These are phyloP conservation scores for Rhegmatorhina hoffmannsi DNA, from an alignment of 2,113 vertebrate genomes.

Conservation along the genomic window DNA sequence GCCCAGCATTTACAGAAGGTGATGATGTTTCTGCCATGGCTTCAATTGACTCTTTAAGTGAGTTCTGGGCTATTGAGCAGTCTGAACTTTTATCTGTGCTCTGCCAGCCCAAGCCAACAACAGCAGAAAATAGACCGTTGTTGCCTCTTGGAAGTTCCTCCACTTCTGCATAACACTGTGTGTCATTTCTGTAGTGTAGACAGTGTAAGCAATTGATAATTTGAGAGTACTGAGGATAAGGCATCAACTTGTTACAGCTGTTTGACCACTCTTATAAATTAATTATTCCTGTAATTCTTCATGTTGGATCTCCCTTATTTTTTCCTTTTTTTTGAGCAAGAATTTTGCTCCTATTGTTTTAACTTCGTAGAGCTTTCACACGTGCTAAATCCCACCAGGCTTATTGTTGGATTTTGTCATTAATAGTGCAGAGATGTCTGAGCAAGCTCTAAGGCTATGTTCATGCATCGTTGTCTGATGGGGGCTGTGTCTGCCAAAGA, in stretches of 20 bases:
- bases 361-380: neutral
- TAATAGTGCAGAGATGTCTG: slow-evolving; percentile 15
- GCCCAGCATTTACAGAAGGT: neutral
- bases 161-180: neutral
- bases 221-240: neutral
- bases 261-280: neutral
- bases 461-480: neutral
- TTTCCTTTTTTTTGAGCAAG: neutral
- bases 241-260: neutral
- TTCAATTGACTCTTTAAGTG: slow-evolving; percentile 38
- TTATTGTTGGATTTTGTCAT: slow-evolving; percentile 12
- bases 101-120: neutral
- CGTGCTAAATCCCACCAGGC: neutral
- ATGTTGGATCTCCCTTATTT: neutral
- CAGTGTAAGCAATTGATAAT: neutral
- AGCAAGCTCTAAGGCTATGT: neutral
- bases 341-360: neutral
- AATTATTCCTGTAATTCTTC: neutral
- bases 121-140: neutral
- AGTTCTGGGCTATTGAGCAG: neutral
- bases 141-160: neutral
- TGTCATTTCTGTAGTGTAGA: neutral
- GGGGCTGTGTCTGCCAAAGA: neutral
- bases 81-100: neutral
- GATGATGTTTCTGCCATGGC: slow-evolving; percentile 3